These are phyloP conservation scores for Malurus melanocephalus DNA, from an alignment of 2,113 vertebrate species.

Conservation along the genomic window DNA sequence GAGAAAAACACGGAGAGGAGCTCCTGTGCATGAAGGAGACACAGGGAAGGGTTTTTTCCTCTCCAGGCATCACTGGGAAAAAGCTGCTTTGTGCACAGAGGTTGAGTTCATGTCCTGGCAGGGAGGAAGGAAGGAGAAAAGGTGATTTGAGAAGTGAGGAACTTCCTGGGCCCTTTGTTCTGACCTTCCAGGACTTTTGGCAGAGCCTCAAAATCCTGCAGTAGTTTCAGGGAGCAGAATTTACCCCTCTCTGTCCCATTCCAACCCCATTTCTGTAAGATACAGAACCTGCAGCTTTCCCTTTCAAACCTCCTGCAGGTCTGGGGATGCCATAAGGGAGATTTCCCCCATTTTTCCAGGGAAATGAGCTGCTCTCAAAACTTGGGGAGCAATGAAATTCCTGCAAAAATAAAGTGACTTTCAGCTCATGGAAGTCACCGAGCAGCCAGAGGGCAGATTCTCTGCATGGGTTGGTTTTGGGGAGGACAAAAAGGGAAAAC, in stretches of 20 bases:
- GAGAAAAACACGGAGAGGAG: rapidly evolving
- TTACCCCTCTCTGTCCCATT: not conserved
- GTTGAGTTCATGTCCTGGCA: not conserved
- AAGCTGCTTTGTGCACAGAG: rapidly evolving
- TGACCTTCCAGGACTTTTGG: not conserved
- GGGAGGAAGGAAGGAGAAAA: not conserved
- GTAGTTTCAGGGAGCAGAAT: not conserved
- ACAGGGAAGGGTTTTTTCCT: not conserved
- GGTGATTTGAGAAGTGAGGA: not conserved
- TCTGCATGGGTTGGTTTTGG: not conserved
- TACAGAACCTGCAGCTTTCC: rapidly evolving
- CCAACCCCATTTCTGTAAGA: not conserved
- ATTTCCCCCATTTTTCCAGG: rapidly evolving
- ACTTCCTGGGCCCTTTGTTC: not conserved
- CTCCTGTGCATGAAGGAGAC: not conserved
- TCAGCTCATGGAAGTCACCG: rapidly evolving
- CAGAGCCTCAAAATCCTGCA: not conserved
- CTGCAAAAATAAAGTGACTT: not conserved
- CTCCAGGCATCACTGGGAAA: rapidly evolving
- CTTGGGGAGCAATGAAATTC: not conserved
- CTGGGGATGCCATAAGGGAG: too few species aligned
- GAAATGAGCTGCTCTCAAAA: not conserved
- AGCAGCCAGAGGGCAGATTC: rapidly evolving
- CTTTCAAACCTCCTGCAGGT: not conserved
- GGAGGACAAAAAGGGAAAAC: not conserved